phyloP scores from a whole-genome alignment of 2,113 vertebrate genomes.

The Isichthys henryi region DNA sequence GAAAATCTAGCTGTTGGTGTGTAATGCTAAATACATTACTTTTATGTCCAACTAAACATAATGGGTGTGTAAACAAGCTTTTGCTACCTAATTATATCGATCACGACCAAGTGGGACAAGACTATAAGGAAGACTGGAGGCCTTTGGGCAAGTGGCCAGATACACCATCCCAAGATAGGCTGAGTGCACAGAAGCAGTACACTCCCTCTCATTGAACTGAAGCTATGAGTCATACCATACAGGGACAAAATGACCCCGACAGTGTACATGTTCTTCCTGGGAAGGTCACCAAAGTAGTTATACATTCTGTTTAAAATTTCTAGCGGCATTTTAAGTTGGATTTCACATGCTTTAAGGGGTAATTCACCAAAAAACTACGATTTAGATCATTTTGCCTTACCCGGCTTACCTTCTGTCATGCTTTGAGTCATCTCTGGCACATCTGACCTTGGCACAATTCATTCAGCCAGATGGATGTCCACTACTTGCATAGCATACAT shows the following conservation, averaged over 20 bases:
- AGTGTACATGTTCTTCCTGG: background rate
- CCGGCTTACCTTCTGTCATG: background rate
- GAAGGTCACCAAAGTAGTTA: background rate
- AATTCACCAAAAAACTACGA: background rate
- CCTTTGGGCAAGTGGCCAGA: constrained; percentile 7
- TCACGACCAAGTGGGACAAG: background rate
- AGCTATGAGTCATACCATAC: background rate
- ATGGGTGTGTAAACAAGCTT: constrained; percentile 13
- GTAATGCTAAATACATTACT: background rate
- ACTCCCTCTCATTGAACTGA: background rate
- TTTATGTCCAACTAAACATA: background rate
- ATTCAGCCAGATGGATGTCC: background rate
- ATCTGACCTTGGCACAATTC: background rate
- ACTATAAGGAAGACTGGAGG: background rate
- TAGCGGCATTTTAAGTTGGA: background rate
- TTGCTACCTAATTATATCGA: constrained; percentile 25
- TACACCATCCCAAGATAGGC: background rate
- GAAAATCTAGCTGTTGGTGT: constrained; percentile 6
- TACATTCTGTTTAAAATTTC: background rate
- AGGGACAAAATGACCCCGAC: background rate
- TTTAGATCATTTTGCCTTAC: background rate
- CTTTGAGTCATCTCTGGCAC: background rate
- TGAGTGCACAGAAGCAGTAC: background rate
- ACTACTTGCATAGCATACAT: background rate
- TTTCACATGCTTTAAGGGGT: background rate